These are phyloP conservation scores for Lordiphosa fenestrarum DNA, from an alignment of 2,888 invertebrate genomes.

Conservation along the genomic window DNA sequence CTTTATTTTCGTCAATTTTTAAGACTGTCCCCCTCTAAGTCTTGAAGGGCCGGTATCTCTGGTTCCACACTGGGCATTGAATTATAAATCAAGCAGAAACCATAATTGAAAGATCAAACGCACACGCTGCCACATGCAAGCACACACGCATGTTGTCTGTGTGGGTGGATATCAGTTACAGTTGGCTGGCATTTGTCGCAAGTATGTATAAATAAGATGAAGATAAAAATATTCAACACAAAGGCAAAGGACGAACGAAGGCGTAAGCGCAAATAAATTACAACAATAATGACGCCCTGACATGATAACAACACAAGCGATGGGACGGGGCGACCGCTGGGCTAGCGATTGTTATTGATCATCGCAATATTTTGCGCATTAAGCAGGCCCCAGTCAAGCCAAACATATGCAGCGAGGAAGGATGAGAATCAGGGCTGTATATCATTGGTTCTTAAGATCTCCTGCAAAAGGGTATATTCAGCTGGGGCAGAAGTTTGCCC, in stretches of 20 bases:
- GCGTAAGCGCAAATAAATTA: conserved; percentile 72
- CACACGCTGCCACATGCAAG: conserved; percentile 25
- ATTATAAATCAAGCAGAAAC: conserved; percentile 68
- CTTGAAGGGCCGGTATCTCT: too few species aligned
- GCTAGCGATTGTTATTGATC: conserved; percentile 69
- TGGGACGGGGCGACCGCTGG: neutral
- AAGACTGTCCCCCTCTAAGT: too few species aligned
- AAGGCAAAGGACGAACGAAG: conserved; percentile 22
- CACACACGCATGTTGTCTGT: conserved; percentile 18
- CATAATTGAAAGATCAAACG: conserved; percentile 71
- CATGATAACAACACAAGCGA: conserved; percentile 64
- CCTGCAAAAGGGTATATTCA: too few species aligned
- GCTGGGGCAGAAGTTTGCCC: too few species aligned
- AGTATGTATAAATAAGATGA: conserved; percentile 9
- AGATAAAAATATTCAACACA: conserved; percentile 51
- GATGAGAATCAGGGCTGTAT: conserved; percentile 6
- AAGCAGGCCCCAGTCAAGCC: conserved; percentile 69
- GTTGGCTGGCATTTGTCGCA: conserved; percentile 55
- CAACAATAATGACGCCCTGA: conserved; percentile 72
- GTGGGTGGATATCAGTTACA: conserved; percentile 16
- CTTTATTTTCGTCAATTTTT: too few species aligned
- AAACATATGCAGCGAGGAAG: conserved; percentile 58
- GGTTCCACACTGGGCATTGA: conserved; percentile 47
- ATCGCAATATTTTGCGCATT: conserved; percentile 75
- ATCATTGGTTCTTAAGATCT: conserved; percentile 50